These are phyloP conservation scores for Gortyna flavago DNA, from an alignment of 2,888 invertebrate species.

Conservation along the genomic window DNA sequence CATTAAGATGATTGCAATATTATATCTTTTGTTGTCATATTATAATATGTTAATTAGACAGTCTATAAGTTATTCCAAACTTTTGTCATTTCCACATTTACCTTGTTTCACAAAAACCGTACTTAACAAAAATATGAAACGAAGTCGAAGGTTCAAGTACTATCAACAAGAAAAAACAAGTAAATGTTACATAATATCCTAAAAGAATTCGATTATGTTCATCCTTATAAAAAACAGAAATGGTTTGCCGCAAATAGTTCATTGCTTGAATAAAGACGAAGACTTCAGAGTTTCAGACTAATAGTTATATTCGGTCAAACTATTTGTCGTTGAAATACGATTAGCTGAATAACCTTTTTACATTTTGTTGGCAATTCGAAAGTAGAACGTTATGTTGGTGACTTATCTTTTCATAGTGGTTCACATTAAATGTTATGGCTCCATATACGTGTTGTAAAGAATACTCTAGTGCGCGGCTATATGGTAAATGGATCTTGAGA, in stretches of 20 bases:
- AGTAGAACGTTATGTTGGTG: background rate
- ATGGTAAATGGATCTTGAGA: slow-evolving; percentile 7
- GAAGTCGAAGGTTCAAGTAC: background rate
- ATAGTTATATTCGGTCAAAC: background rate
- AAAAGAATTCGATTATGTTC: slow-evolving; percentile 22
- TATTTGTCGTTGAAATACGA: background rate
- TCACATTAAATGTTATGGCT: slow-evolving; percentile 13
- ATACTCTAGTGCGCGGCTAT: background rate
- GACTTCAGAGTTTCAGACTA: background rate
- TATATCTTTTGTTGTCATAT: background rate
- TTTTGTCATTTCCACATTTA: no score
- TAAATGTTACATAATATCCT: slow-evolving; percentile 2
- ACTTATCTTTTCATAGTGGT: slow-evolving; percentile 1
- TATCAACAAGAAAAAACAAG: background rate
- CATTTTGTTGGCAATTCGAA: background rate
- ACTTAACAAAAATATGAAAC: background rate
- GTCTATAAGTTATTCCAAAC: background rate
- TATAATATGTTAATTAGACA: background rate
- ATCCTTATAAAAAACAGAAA: background rate
- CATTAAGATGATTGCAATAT: background rate
- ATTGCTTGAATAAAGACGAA: background rate
- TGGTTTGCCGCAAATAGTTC: background rate
- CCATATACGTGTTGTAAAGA: background rate
- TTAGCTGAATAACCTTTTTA: background rate
- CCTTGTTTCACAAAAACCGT: background rate